Evolutionary conservation across 2,797 vertebrate genomes (phyloP).

Genomic region (Limosa lapponica): DNA sequence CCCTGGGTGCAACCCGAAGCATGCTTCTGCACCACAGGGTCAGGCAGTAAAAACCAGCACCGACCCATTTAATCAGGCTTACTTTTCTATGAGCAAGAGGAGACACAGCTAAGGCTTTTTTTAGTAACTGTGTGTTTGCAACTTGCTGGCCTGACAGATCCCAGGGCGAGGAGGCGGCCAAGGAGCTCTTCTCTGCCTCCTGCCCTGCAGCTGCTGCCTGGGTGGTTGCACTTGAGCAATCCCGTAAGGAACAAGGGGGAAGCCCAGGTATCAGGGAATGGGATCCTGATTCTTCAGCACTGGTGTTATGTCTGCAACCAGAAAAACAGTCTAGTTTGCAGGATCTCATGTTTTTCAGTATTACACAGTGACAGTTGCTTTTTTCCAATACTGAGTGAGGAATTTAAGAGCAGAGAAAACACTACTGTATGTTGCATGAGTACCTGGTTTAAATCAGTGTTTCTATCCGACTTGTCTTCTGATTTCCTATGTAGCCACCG

Average conservation of each 20-base stretch:
- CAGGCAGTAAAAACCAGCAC: fast-evolving
- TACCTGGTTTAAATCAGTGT: not conserved
- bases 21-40: not conserved
- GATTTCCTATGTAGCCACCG: not conserved
- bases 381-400: not conserved
- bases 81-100: not conserved
- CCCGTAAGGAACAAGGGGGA: not conserved
- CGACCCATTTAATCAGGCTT: fast-evolving
- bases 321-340: not conserved
- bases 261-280: not conserved
- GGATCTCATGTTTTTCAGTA: not conserved
- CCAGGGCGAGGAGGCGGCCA: not conserved
- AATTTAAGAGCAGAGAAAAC: not conserved
- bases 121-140: not conserved
- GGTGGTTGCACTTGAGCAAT: not conserved
- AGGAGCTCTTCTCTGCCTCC: not conserved
- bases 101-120: not conserved
- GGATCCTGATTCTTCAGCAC: not conserved
- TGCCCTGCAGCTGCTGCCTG: not conserved
- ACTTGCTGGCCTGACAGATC: not conserved
- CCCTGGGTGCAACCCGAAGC: fast-evolving
- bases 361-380: not conserved
- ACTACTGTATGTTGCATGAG: not conserved
- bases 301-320: not conserved
- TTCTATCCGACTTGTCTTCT: not conserved